Evolutionary conservation across 2,888 invertebrate genomes (phyloP).

Genomic region (Ochropleura plecta): DNA sequence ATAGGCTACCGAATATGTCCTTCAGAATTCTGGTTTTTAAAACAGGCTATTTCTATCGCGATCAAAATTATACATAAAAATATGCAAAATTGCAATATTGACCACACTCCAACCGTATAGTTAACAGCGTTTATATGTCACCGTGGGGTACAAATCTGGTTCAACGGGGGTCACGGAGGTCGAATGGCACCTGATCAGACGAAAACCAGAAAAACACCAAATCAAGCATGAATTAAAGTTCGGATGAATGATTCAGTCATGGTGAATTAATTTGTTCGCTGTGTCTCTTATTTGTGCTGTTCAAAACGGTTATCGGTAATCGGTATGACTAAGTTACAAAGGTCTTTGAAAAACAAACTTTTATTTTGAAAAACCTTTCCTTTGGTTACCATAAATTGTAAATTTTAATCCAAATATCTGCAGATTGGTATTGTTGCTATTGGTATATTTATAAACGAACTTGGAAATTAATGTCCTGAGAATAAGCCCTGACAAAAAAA

Average conservation of each 20-base stretch:
- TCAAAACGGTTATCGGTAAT: background rate
- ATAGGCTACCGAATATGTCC: background rate
- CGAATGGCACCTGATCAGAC: conserved; percentile 28
- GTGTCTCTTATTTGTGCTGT: background rate
- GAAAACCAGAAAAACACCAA: conserved; percentile 45
- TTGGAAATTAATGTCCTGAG: background rate
- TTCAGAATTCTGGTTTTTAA: background rate
- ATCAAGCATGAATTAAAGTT: conserved; percentile 33
- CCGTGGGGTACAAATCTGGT: conserved; percentile 22
- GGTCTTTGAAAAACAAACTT: background rate
- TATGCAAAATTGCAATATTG: conserved; percentile 1
- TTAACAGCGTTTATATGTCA: conserved; percentile 5
- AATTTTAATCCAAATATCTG: background rate
- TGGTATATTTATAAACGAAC: background rate
- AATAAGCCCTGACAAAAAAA: background rate
- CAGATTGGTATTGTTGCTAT: background rate
- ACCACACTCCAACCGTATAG: background rate
- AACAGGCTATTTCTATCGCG: background rate
- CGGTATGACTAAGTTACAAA: no score
- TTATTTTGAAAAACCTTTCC: background rate
- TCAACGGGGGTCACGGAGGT: conserved; percentile 37
- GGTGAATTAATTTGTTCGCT: conserved; percentile 1
- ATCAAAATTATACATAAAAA: background rate
- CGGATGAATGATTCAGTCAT: conserved; percentile 24
- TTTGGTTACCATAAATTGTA: background rate